Base-by-base conservation (phyloP, 30 jellyfish, hydroid and myxozoan species). In the Catostylus mosaicus region DNA sequence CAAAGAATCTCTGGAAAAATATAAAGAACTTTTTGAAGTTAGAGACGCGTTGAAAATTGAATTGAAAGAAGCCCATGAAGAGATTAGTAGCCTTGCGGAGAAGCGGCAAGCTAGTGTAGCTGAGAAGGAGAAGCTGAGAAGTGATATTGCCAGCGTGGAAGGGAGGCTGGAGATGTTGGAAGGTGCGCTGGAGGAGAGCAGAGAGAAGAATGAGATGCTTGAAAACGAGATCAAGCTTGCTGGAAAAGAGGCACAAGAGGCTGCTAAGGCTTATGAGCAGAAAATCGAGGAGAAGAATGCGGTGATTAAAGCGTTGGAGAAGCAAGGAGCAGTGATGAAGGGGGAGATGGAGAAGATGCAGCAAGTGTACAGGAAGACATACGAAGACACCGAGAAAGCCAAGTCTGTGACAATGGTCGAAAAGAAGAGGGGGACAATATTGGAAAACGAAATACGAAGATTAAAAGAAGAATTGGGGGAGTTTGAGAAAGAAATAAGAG, bases 401-500 rank as follows among this genome's bases (percentile, higher is more conserved):
- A 45, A 67, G 2, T 62, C 89, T 9, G 18, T 33, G 32, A 68
- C 46, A 7, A 26, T 60, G 80, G 50, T 66, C 0, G 86, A 86
- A 46, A 63, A 45, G 54, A 86, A 76, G 30, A 65, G 80, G 20
- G 66, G 65, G 5, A 81, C 45, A 8, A 48, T 57, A 19, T 24
- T 75, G 37, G 96, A 86, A 31, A 75, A 48, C 30, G 89, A 76
- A 30, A 76, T 74, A 10, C 34, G 33, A 38, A 26, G 76, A 24
- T 64, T 86, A 74, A 86, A 76, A 30, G 88, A 75, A 18, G 96
- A 86, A 48, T 19, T 75, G 0, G 83, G 32, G 16, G 89, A 74
- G 19, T 16, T 56, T 11, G 86, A 76, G 33, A 65, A 40, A 18
- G 63, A 33, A 24, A 30, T 54, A 56, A 64, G 46, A 27, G 89